Evolutionary conservation across 2,113 vertebrate genomes (phyloP), one percentile per base, ranked within the genome.

Genomic region (Perca flavescens): DNA sequence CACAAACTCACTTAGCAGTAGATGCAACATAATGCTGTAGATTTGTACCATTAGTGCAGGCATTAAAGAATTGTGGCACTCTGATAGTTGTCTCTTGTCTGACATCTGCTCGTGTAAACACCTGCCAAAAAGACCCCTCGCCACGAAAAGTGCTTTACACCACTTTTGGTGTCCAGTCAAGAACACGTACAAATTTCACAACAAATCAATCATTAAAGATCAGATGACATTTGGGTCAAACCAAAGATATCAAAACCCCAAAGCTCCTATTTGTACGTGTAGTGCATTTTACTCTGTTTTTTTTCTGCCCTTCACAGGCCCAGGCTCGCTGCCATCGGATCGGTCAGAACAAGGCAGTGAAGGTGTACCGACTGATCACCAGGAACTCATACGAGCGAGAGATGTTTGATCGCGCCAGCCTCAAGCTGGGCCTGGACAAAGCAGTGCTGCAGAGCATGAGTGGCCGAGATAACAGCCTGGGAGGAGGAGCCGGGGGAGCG

Each of bases 361-460:
- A 99, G 93, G 98, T 99, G 73, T 99, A 99, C 93, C 96, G 98
- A 11, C 92, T 99, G 82, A 98, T 99, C 91, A 99, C 98, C 22
- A 97, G 98, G 8, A 99, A 99, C 89, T 99, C 98, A 0, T 99
- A 99, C 34, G 98, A 99, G 76, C 95, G 98, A 60, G 98, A 99
- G 87, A 99, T 99, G 98, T 99, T 99, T 74, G 98, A 99, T 93
- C 96, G 98, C 43, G 98, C 98, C 83, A 99, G 98, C 82, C 96
- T 99, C 88, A 99, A 99, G 80, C 92, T 99, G 89, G 98, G 98
- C 21, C 94, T 99, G 80, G 98, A 99, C 94, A 99, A 99, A 89
- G 98, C 98, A 21, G 98, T 99, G 83, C 78, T 99, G 74, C 98
- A 99, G 94, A 99, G 98, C 93, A 99, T 99, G 98, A 99, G 98